A percentile compares a stretch with the other conserved stretches of the same genome.
Conservation (phyloP, 1,140 invertebrate species). For the Yoshiicerus persimilis region DNA sequence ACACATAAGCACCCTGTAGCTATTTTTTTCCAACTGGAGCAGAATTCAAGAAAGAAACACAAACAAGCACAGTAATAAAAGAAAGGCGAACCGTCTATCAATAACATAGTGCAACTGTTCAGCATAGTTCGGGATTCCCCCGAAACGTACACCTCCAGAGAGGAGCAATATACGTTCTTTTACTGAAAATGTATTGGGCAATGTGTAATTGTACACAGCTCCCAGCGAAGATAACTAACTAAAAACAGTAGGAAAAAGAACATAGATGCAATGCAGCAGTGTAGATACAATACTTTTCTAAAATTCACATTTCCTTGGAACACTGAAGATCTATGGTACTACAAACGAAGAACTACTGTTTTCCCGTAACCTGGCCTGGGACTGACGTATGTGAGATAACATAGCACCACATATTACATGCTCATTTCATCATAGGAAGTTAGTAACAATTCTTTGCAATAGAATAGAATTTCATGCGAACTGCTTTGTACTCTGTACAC, state of each 20-base stretch:
- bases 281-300: neutral
- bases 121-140: neutral
- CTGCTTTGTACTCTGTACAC: neutral
- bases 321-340: neutral
- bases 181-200: neutral
- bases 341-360: neutral
- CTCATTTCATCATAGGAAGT: neutral
- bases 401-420: neutral
- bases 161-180: no score
- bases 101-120: no score
- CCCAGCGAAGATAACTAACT: no score
- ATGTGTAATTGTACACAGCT: neutral
- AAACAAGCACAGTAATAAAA: neutral
- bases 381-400: neutral
- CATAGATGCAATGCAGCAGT: no score
- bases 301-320: neutral
- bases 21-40: neutral
- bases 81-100: neutral
- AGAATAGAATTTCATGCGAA: neutral
- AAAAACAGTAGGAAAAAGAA: no score
- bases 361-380: neutral
- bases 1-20: neutral
- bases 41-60: neutral
- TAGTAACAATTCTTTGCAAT: neutral
- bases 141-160: neutral